A percentile compares a stretch with the other conserved stretches of the same genome.
phyloP scores from a whole-genome alignment of 2,113 vertebrate species.

The Hemiprocne comata region DNA sequence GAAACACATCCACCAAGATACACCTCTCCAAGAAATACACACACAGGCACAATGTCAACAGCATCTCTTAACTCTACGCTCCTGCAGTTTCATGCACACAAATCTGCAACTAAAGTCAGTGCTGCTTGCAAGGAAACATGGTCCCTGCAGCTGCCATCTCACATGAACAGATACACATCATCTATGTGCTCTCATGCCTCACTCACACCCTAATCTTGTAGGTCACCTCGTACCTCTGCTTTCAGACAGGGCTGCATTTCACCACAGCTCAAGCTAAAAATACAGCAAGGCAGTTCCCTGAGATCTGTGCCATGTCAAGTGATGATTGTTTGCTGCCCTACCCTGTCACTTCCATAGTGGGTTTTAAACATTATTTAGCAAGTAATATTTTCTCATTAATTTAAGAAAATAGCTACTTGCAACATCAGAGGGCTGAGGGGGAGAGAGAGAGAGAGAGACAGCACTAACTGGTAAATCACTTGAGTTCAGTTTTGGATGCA shows the following conservation, averaged over 20 bases:
- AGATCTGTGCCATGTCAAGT: neutral
- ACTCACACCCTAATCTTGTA: accelerated
- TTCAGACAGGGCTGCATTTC: neutral
- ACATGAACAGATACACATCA: accelerated
- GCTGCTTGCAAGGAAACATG: neutral
- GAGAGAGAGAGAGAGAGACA: neutral
- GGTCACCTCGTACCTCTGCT: neutral
- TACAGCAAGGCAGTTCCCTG: neutral
- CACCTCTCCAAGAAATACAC: neutral
- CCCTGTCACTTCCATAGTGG: neutral
- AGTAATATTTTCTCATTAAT: slow-evolving; percentile 6
- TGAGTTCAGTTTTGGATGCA: neutral
- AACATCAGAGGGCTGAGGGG: neutral
- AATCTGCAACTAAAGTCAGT: neutral
- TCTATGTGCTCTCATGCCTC: accelerated
- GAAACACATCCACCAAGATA: neutral
- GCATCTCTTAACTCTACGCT: neutral
- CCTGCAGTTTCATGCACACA: neutral
- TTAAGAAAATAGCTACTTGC: neutral
- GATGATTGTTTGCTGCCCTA: neutral
- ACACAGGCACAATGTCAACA: accelerated
- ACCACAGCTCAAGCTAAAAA: neutral
- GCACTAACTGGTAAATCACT: neutral
- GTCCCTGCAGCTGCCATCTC: neutral
- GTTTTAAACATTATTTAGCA: slow-evolving; percentile 30